Evolutionary conservation across 1,140 invertebrate genomes (phyloP), one percentile per base, ranked within the genome.

Genomic region (Zaprionus capensis): DNA sequence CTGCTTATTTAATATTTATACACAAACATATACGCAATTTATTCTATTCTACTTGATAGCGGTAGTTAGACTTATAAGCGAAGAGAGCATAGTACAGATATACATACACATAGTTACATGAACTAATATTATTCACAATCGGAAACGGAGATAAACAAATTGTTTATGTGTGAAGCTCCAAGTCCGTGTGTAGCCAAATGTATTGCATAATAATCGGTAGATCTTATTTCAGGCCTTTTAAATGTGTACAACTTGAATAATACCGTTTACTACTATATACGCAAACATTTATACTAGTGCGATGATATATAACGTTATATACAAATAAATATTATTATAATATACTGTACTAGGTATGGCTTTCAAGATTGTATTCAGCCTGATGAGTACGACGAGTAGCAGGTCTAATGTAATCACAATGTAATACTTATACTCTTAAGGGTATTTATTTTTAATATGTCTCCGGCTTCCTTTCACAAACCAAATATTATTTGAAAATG

Each of bases 361-460:
- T 46, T 46, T 46, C 51, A 20, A 36, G 38, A 59, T 41, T 38
- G 17, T 51, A 22, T 38, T 59, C 31, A 38, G 36, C 34, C 41
- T 17, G 38, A 46, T 61, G 58, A 61, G 26, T 38, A 61, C 26
- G 14, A 22, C 44, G 9, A 51, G 46, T 73, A 69, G 34, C 26
- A 49, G 72, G 58, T 59, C 51, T 24, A 63, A 75, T 41, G 9
- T 58, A 63, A 69, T 61, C 49, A 31, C 46, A 58, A n/a, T n/a
- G n/a, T 31, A 24, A 58, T 56, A 31, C 44, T 56, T 68, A 44
- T 71, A 74, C 36, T 65, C 41, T 64, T 64, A 63, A 66, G 59
- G 58, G 46, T 49, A 66, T 69, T 58, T 70, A 22, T 65, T 74
- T 58, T 68, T 55, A 22, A 53, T 97, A 97, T 17, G 94, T 71